These are phyloP conservation scores for Regulus satrapa DNA, from an alignment of 2,113 vertebrate species.

Conservation along the genomic window DNA sequence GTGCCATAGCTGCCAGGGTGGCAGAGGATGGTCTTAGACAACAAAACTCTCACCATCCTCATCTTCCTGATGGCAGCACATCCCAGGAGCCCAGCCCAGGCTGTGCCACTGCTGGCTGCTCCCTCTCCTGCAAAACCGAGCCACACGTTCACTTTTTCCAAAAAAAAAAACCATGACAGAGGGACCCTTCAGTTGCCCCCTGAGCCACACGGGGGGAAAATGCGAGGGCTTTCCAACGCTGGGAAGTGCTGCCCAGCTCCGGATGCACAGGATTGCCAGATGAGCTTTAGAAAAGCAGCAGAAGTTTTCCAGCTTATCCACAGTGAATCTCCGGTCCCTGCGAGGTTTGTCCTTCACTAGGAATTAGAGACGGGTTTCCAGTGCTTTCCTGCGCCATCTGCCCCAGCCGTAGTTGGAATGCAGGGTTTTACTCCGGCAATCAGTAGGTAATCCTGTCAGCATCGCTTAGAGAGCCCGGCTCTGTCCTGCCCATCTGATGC, in stretches of 20 bases:
- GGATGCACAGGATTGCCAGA: rapidly evolving
- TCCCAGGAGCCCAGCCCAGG: not conserved
- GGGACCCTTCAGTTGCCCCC: not conserved
- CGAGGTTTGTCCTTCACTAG: not conserved
- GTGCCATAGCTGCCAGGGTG: rapidly evolving
- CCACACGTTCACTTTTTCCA: not conserved
- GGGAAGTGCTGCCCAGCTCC: not conserved
- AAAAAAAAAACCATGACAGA: not conserved
- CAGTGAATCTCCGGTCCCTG: not conserved
- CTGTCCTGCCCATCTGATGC: constrained; percentile 45
- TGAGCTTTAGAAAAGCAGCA: not conserved
- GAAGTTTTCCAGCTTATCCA: not conserved
- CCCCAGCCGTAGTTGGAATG: not conserved
- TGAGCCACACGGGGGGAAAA: not conserved
- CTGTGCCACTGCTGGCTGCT: not conserved
- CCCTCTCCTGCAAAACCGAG: not conserved
- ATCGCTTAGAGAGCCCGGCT: not conserved
- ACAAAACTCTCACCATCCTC: not conserved
- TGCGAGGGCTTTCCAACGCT: rapidly evolving
- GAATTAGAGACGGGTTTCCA: not conserved
- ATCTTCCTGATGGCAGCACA: rapidly evolving
- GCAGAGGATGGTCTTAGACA: too few relatives aligned
- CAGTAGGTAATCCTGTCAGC: not conserved
- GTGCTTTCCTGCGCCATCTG: not conserved
- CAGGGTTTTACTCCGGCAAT: not conserved